phyloP scores from a whole-genome alignment of 2,113 vertebrate genomes.

The Platanista minor region DNA sequence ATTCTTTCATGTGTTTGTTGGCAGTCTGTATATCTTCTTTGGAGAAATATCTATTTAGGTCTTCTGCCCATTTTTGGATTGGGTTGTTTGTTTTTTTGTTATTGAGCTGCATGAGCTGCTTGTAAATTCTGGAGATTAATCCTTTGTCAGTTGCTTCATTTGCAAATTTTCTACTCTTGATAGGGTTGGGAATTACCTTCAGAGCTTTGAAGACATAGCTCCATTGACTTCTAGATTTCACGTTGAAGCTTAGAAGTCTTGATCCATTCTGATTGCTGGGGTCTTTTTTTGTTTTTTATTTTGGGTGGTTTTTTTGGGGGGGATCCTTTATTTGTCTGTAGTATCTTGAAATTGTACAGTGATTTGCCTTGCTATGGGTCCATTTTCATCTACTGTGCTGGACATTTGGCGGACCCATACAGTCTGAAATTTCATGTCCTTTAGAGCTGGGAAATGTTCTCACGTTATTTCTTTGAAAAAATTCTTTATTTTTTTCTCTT shows the following conservation, averaged over 20 bases:
- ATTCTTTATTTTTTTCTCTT: neutral
- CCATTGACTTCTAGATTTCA: neutral
- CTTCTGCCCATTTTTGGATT: too few relatives aligned
- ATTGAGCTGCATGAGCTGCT: too few relatives aligned
- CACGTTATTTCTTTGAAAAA: neutral
- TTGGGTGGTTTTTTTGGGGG: too few relatives aligned
- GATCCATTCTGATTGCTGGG: neutral
- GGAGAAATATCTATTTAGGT: too few relatives aligned
- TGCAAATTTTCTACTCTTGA: neutral
- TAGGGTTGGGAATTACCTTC: neutral
- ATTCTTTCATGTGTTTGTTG: too few relatives aligned
- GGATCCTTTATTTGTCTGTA: neutral
- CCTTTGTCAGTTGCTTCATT: too few relatives aligned
- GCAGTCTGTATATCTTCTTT: too few relatives aligned
- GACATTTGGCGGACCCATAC: neutral
- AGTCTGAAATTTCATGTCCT: neutral
- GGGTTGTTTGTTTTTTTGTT: too few relatives aligned
- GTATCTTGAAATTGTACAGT: neutral
- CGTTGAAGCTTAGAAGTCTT: neutral
- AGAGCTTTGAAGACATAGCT: neutral
- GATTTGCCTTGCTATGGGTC: neutral
- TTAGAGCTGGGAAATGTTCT: neutral
- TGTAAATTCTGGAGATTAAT: too few relatives aligned
- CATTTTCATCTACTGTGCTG: neutral
- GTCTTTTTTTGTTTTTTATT: neutral